Base-by-base conservation (phyloP, 2,797 vertebrate species). In the Rhinophrynus dorsalis region DNA sequence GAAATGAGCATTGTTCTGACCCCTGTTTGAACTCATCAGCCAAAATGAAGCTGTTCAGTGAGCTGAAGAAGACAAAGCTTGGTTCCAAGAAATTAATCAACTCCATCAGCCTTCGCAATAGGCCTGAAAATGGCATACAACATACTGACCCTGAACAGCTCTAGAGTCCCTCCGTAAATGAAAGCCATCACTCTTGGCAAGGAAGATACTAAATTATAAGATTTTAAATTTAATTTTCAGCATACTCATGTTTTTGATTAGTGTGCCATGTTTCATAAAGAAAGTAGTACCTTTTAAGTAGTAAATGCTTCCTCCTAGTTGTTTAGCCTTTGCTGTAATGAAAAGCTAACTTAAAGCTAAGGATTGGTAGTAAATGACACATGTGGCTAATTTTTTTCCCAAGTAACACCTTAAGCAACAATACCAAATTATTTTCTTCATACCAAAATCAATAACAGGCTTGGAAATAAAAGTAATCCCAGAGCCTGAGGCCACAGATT, bases 31-130 rank as follows among this genome's bases (percentile, higher is more conserved):
- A 96, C 96, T 98, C 95, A 96, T 98, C 96, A 95, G 91, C 87
- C 82, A 92, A 94, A 98, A 98, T 98, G 94, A 97, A 97, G 92
- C 96, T 98, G 95, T 90, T 96, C 96, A 97, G 85, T 94, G 94
- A 93, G 90, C 94, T 97, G 96, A 90, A 94, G 94, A 99, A 96
- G 96, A 98, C 94, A 94, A 94, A 97, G 89, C 91, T 92, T 80
- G 89, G 86, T 90, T 90, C 88, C 88, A 77, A 88, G 75, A 85
- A 91, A 96, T 98, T 95, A 94, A 98, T 97, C 94, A 95, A 91
- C 90, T 86, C 91, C 91, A 91, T 91, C 89, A 87, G 87, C 80
- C 60, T 85, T 77, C 1, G 37, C 65, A 72, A 85, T 83, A 80
- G 85, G 81, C 85, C 85, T 66, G 72, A 78, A 81, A 82, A 79